phyloP scores from a whole-genome alignment of 2,888 invertebrate genomes.

The Eupithecia pulchellata region DNA sequence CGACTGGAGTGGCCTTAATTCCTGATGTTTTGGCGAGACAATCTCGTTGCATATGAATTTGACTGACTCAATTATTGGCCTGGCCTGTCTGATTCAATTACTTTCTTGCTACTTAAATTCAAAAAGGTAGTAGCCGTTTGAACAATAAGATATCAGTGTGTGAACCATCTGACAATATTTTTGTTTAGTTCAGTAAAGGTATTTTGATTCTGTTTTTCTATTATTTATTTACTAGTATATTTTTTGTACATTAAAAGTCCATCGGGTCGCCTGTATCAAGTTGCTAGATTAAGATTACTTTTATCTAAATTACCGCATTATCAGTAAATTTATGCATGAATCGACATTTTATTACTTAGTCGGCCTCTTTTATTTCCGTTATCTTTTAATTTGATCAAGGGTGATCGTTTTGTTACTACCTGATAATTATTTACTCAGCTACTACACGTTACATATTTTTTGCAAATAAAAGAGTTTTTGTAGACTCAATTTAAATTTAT shows the following conservation, averaged over 20 bases:
- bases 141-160: neutral
- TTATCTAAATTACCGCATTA: neutral
- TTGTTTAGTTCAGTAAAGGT: neutral
- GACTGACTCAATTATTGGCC: constrained; percentile 28
- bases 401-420: neutral
- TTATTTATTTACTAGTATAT: no score
- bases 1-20: constrained; percentile 71
- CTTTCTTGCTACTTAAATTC: neutral
- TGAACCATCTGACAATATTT: neutral
- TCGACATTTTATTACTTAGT: constrained; percentile 2
- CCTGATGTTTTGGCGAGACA: constrained; percentile 41
- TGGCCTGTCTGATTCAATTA: constrained; percentile 2
- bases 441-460: neutral
- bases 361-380: constrained; percentile 4
- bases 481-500: neutral
- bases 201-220: neutral
- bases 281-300: neutral
- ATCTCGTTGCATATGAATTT: constrained; percentile 21
- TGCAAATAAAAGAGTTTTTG: neutral
- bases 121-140: no score
- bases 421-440: neutral
- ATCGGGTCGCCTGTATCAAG: neutral
- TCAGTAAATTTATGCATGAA: neutral
- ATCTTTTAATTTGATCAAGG: neutral
- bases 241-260: neutral